A percentile compares a stretch with the other conserved stretches of the same genome.
These are phyloP conservation scores for Eurosta solidaginis DNA, from an alignment of 1,140 invertebrate genomes.

Conservation along the genomic window DNA sequence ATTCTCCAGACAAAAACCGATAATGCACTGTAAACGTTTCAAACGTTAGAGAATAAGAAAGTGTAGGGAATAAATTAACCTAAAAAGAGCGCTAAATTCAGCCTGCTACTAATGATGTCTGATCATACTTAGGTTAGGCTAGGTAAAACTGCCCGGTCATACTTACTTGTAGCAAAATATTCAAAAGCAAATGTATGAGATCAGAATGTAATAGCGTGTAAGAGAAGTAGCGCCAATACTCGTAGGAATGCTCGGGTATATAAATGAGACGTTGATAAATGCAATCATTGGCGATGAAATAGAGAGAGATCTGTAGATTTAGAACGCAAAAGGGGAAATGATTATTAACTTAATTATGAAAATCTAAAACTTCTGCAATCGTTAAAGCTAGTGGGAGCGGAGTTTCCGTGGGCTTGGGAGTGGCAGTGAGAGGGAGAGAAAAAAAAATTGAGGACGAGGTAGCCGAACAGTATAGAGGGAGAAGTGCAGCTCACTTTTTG, in stretches of 20 bases:
- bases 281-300: slow-evolving; percentile 61
- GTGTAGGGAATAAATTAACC: not conserved
- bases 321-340: too few relatives aligned
- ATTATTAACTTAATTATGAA: too few relatives aligned
- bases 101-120: not conserved
- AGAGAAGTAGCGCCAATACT: slow-evolving; percentile 76
- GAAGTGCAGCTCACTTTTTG: too few relatives aligned
- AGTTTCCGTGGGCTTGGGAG: too few relatives aligned
- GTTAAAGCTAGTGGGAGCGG: too few relatives aligned
- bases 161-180: slow-evolving; percentile 65
- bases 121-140: not conserved
- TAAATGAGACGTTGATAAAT: slow-evolving; percentile 69
- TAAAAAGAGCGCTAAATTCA: not conserved
- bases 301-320: slow-evolving; percentile 62
- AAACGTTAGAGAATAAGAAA: not conserved
- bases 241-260: slow-evolving; percentile 64
- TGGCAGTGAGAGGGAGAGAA: too few relatives aligned
- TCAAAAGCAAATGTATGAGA: slow-evolving; percentile 66
- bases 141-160: slow-evolving; percentile 63
- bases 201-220: slow-evolving; percentile 86
- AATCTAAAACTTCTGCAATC: too few relatives aligned
- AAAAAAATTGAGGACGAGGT: too few relatives aligned
- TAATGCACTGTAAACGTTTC: slow-evolving; percentile 65
- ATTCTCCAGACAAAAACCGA: slow-evolving; percentile 76
- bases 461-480: too few relatives aligned